Evolutionary conservation across 2,113 vertebrate species (phyloP), one percentile per base, ranked within the genome.

Genomic region (Tonatia bakeri): DNA sequence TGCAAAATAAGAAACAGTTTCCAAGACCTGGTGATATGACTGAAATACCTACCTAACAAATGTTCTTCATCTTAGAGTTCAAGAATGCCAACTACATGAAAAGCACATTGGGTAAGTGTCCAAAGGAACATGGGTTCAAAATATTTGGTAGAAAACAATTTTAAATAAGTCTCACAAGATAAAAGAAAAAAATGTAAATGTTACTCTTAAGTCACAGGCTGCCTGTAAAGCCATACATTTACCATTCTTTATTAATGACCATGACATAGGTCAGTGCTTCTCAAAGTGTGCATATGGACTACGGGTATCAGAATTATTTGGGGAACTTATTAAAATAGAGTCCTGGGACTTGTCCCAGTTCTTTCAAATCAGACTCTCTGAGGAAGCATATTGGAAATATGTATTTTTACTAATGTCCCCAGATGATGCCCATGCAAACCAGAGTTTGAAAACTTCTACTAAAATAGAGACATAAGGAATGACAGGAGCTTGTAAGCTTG

Each of bases 361-460:
- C 43, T 45, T 83, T 40, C 31, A 95, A 80, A 52, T 90, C 33
- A 94, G 36, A 93, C 69, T 88, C 26, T 77, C 22, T 45, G 33
- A 8, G 15, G 28, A 77, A 75, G 7, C 17, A 11, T 56, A 8
- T 15, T 5, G 8, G 28, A 45, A 88, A 84, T 61, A 8, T 90
- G 1, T 80, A 20, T 90, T 87, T 95, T 94, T 70, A 84, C 20
- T 75, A 79, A 54, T 15, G 45, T 86, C 6, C 33, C 11, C 33
- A 95, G 61, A 13, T n/a, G 26, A 87, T 64, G 3, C 20, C 13
- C 84, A 16, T 38, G 13, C 2, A 84, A 84, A 83, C 7, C 13
- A 81, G 87, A 90, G 52, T 94, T 80, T 87, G 75, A 97, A n/a
- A 96, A 82, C 28, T 59, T 61, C 38, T 40, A 52, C 28, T 80